Base-by-base conservation (phyloP, 92 coral and sea anemone genomes). In the Porites lobata region DNA sequence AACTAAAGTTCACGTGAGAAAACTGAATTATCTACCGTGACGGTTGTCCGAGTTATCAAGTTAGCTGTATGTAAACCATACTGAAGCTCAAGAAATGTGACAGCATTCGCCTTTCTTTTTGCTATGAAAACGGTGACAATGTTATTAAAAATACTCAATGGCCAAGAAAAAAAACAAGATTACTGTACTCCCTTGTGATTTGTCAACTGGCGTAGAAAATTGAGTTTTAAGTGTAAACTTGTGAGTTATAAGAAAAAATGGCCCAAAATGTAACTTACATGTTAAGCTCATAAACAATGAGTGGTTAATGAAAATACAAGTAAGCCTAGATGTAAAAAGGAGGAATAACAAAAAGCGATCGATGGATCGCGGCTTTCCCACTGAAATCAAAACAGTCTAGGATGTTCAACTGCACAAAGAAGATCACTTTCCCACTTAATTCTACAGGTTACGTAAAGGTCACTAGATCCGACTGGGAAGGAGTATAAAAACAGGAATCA, bases 1-100 rank as follows among this genome's bases (percentile, higher is more conserved):
- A 75, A 51, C 78, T 53, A 75, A 75, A 38, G 11, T 52, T 75
- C 59, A 19, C 78, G 78, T 53, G 78, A 52, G 78, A 75, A 75
- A 75, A 75, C 6, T 38, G 47, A 38, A 38, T 38, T 38, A 38
- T 17, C 4, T 7, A 19, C 13, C 50, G 12, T n/a, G 21, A 47
- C 13, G 50, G 19, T 38, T 9, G 54, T 29, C 32, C 32, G 32
- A 29, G 59, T 54, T 54, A 54, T 9, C 10, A 54, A 9, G 3
- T 13, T 54, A 54, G 17, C 61, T 56, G 61, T 56, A 56, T 56
- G 61, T 10, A 56, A 10, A 56, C 3, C 5, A 10, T 10, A 9
- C 11, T 56, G 13, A 14, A 10, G 2, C 11, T 56, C 15, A 2
- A 12, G 15, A 56, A 56, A 8, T 14, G 11, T 9, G 15, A 56